Base-by-base conservation (phyloP, 2,888 invertebrate species). In the Melipona bicolor region DNA sequence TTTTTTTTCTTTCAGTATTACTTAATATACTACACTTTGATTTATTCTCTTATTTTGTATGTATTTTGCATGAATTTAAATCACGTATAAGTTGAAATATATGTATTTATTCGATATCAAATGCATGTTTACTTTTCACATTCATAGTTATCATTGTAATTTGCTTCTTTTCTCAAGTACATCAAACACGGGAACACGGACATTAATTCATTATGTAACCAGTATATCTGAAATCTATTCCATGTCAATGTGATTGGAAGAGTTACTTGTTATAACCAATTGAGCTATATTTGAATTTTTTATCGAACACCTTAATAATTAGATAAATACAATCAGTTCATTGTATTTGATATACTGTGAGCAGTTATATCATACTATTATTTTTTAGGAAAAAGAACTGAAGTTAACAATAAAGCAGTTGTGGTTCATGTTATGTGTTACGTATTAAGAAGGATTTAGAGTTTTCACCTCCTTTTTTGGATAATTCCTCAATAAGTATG, bases 381-480 rank as follows among this genome's bases (percentile, higher is more conserved):
- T 85, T 87, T 84, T 72, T 77, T 72, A 77, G 80, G 75, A 84
- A 85, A 86, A 78, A 81, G 68, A 81, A 85, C 69, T 79, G 67
- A 78, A 84, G 77, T 59, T 81, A 82, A 83, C 77, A 71, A 86
- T 54, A 64, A 87, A 86, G 83, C 82, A 85, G 74, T 56, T 81
- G 79, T 72, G 36, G 73, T 79, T 84, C 61, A 73, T 71, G 70
- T 81, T 83, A 43, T 9, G 52, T 79, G 76, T 82, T 54, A 81
- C 52, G 61, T 77, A 72, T 27, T 65, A 65, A 43, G 64, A 70
- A 85, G 65, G 71, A 52, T 62, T 78, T 24, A 79, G 54, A 32
- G 75, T 81, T 82, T 79, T 77, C 73, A 50, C 19, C 19, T 72
- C 77, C 76, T 76, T 62, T 79, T 62, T 78, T 68, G 67, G 24